These are phyloP conservation scores for Perccottus glenii DNA, from an alignment of 2,113 vertebrate species.

Conservation along the genomic window DNA sequence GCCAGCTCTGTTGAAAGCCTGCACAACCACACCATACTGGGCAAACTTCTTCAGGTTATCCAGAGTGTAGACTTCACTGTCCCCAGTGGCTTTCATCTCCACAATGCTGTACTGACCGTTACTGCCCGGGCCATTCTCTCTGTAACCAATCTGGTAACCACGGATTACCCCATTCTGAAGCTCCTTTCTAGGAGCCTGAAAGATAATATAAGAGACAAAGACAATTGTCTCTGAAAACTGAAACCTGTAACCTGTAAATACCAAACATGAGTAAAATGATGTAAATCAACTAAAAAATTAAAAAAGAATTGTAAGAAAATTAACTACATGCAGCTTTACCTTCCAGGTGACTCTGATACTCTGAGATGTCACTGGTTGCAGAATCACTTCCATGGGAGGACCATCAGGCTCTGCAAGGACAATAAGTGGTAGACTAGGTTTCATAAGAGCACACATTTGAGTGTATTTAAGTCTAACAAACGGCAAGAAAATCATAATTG, in stretches of 20 bases:
- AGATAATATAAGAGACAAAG: neutral
- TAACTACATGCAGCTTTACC: constrained; percentile 72
- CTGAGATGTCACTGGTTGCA: constrained; percentile 94
- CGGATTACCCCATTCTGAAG: constrained; percentile 97
- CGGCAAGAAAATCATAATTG: neutral
- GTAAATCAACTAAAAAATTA: neutral
- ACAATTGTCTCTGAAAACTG: neutral
- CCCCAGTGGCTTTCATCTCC: constrained; percentile 98
- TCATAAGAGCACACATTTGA: neutral
- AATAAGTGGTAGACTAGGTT: neutral
- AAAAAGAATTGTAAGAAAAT: neutral
- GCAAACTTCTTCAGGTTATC: constrained; percentile 99
- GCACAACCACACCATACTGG: constrained; percentile 96
- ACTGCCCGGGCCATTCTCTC: constrained; percentile 96
- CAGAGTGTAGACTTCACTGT: constrained; percentile 95
- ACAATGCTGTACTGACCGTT: constrained; percentile 98
- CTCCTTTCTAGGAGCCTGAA: constrained; percentile 93
- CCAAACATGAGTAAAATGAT: neutral
- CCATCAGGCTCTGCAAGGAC: constrained; percentile 88
- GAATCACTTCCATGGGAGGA: constrained; percentile 93
- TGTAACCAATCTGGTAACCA: constrained; percentile 97
- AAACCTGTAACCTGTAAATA: neutral
- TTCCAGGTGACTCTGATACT: constrained; percentile 99
- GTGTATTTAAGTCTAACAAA: neutral
- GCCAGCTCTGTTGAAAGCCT: constrained; percentile 96